phyloP scores from a whole-genome alignment of 2,888 invertebrate genomes.

The Drosophila percnosoma region DNA sequence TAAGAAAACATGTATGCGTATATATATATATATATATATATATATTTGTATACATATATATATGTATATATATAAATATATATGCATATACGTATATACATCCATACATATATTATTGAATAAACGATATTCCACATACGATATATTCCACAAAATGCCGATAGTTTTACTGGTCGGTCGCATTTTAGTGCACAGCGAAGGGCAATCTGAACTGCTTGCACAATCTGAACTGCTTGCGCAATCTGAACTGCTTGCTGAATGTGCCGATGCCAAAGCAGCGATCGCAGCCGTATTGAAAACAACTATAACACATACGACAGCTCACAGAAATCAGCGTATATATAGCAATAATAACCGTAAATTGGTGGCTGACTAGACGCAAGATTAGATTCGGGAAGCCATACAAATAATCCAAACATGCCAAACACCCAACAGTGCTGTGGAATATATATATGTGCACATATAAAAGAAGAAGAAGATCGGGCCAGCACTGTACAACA shows the following conservation, averaged over 20 bases:
- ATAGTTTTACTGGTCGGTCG: slow-evolving; percentile 2
- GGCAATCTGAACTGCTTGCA: background rate
- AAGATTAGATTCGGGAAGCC: slow-evolving; percentile 42
- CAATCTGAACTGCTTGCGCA: background rate
- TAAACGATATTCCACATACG: slow-evolving; percentile 56
- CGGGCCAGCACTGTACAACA: background rate
- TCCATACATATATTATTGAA: slow-evolving; percentile 53
- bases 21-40: slow-evolving; percentile 22
- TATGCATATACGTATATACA: slow-evolving; percentile 18
- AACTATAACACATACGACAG: background rate
- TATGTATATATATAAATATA: slow-evolving; percentile 30
- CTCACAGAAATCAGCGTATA: background rate
- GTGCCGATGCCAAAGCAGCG: background rate
- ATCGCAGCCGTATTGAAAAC: background rate
- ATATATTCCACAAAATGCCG: slow-evolving; percentile 10
- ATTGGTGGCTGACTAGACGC: slow-evolving; percentile 8
- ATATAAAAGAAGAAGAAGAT: background rate
- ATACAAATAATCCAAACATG: background rate
- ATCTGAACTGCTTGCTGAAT: background rate
- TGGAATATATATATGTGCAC: background rate
- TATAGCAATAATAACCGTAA: background rate
- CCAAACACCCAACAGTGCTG: background rate
- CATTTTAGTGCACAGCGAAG: background rate
- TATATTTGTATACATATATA: slow-evolving; percentile 7
- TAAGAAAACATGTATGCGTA: background rate